phyloP scores from a whole-genome alignment of 2,797 vertebrate genomes.

The Myiotriccus ornatus region DNA sequence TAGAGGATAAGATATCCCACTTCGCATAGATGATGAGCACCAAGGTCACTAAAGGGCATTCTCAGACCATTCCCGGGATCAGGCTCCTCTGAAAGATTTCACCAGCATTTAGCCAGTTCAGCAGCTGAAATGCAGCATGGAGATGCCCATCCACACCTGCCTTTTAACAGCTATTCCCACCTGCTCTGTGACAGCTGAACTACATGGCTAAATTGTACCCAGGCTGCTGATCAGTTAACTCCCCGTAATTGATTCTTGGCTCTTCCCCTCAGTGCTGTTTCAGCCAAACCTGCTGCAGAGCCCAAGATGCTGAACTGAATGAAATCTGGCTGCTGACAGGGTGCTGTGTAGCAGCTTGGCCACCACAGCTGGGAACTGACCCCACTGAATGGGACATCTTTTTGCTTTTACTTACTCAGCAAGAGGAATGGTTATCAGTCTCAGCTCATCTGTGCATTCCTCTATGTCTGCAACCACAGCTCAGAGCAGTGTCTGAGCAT shows the following conservation, averaged over 20 bases:
- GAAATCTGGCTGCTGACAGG: background rate
- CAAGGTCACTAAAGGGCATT: background rate
- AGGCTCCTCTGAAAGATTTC: background rate
- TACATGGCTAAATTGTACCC: background rate
- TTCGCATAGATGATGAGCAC: background rate
- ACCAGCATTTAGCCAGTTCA: background rate
- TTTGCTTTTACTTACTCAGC: background rate
- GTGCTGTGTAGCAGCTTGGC: fast-evolving
- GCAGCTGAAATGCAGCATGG: background rate
- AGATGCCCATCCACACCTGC: background rate
- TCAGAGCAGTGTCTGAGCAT: background rate
- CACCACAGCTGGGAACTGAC: background rate
- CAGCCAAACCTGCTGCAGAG: constrained; percentile 9
- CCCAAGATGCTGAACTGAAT: background rate
- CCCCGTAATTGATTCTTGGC: constrained; percentile 15
- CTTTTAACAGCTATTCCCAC: background rate
- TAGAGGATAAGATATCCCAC: background rate
- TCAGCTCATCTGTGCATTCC: background rate
- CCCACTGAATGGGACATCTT: background rate
- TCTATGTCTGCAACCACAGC: background rate
- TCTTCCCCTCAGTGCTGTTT: constrained; percentile 2
- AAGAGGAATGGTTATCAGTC: background rate
- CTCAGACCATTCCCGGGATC: background rate
- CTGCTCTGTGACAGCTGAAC: background rate
- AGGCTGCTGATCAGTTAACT: constrained; percentile 29